Percentiles rank a stretch among this genome's conserved stretches.
Conservation (phyloP, 1,140 invertebrate genomes). For the Drosophila triauraria region DNA sequence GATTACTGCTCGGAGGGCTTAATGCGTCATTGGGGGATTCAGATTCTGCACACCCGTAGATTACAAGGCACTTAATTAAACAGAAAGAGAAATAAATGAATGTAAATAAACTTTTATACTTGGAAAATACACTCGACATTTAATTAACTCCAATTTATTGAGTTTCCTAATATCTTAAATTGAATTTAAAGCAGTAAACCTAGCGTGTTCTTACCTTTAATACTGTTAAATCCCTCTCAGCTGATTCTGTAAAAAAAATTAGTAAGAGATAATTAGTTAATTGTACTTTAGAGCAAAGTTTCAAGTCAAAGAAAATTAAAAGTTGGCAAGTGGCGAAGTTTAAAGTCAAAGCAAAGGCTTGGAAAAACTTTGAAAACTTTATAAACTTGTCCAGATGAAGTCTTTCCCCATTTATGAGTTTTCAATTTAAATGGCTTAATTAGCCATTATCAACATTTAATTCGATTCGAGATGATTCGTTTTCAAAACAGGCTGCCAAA, state of each 20-base stretch:
- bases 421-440: constrained; percentile 22
- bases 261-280: constrained; percentile 34
- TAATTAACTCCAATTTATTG: not conserved
- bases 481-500: constrained; percentile 4
- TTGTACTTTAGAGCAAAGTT: constrained; percentile 23
- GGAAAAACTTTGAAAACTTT: constrained; percentile 24
- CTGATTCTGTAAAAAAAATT: constrained; percentile 27
- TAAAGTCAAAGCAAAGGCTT: constrained; percentile 27
- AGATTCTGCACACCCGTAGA: not conserved
- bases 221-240: not conserved
- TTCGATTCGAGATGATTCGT: constrained; percentile 5
- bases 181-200: not conserved
- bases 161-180: not conserved
- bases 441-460: constrained; percentile 13
- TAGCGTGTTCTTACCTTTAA: constrained; percentile 28
- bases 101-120: constrained; percentile 3
- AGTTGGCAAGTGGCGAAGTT: constrained; percentile 32
- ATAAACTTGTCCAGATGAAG: constrained; percentile 9
- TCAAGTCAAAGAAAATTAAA: constrained; percentile 20
- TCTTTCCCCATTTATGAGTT: constrained; percentile 10
- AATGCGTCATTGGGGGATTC: constrained; percentile 1
- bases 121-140: not conserved
- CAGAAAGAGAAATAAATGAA: not conserved
- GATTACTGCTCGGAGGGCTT: not conserved
- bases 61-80: no score